Conservation (phyloP, 2,888 invertebrate genomes). For the Cataglyphis cursor region DNA sequence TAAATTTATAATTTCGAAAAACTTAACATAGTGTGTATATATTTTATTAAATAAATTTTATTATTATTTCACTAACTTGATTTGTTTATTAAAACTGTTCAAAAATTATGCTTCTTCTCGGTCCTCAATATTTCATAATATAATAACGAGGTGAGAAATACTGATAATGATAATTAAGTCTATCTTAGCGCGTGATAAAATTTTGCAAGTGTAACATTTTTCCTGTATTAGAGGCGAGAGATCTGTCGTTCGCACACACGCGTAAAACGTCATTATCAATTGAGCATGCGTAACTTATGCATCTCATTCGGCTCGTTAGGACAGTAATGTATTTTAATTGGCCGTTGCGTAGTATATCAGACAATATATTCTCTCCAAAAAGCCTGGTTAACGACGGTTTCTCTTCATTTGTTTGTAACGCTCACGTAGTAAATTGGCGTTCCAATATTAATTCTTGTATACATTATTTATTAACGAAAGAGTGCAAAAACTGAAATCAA, state of each 20-base stretch:
- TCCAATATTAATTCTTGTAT: background rate
- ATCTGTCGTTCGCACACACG: conserved; percentile 57
- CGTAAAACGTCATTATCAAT: conserved; percentile 75
- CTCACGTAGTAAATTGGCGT: background rate
- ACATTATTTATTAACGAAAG: background rate
- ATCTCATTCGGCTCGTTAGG: conserved; percentile 85
- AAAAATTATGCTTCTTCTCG: background rate
- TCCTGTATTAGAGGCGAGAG: conserved; percentile 21
- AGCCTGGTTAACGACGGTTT: conserved; percentile 21
- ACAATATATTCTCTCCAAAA: conserved; percentile 57
- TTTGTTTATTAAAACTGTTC: background rate
- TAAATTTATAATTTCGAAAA: background rate
- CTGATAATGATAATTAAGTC: background rate
- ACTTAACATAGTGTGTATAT: background rate
- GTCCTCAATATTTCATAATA: background rate
- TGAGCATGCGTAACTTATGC: conserved; percentile 79
- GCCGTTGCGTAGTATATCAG: conserved; percentile 65
- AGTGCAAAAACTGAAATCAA: background rate
- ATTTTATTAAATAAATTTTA: background rate
- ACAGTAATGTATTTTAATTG: conserved; percentile 85
- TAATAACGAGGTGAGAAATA: background rate
- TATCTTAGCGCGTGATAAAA: conserved; percentile 11
- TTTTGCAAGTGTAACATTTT: conserved; percentile 33
- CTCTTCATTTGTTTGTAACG: background rate
- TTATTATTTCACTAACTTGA: background rate